Base-by-base conservation (phyloP, 1,140 invertebrate species). In the Adelges cooleyi region DNA sequence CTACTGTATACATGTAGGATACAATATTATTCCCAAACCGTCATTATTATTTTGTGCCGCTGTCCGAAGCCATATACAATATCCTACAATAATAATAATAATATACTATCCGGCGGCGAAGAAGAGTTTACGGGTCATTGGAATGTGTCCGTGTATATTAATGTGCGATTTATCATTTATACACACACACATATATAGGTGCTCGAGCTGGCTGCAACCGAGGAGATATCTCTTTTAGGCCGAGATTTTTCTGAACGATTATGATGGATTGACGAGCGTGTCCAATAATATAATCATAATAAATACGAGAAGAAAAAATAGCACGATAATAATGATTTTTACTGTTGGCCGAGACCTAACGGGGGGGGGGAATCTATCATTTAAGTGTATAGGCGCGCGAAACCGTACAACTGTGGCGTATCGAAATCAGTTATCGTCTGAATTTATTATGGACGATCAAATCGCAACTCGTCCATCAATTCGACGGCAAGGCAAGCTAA, bases 71-170 rank as follows among this genome's bases (percentile, higher is more conserved):
- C 11, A 33, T 33, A 33, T 33, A 33, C 29, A 33, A 5, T 33
- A 6, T 33, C n/a, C n/a, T n/a, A n/a, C n/a, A n/a, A n/a, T n/a
- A 11, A 11, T 33, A 33, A 33, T 33, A 33, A 33, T 33, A 33
- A 33, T 11, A 33, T 33, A 5, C 11, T 33, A 5, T 33, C 11
- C 29, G 11, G 11, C 29, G 11, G 29, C 29, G 29, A 33, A 33
- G 29, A 33, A 33, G 40, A 11, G 27, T 62, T 62, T 46, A 62
- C 42, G 23, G 17, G 27, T 46, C 54, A 48, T 62, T 62, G 54
- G 54, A 62, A 62, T 62, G 54, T 29, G 54, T 62, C 42, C 13
- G 42, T 44, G 40, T 44, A 17, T 62, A 62, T 46, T 59, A 62
- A 46, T 62, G 42, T 62, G 42, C 54, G 11, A 62, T 62, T 62